Conservation (phyloP, 2,113 vertebrate species). For the Neopipo cinnamomea region DNA sequence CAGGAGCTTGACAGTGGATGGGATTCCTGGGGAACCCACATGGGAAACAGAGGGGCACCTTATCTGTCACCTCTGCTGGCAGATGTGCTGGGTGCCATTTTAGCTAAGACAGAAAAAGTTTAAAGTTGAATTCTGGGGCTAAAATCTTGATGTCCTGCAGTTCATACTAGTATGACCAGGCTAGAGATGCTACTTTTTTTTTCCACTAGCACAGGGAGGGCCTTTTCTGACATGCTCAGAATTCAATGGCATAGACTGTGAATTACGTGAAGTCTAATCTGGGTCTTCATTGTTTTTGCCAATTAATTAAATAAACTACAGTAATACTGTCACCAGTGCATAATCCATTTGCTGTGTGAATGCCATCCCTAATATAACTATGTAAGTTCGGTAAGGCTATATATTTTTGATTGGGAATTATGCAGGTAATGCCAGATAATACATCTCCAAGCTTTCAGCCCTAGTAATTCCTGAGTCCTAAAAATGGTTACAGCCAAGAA, state of each 20-base stretch:
- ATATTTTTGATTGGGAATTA: not conserved
- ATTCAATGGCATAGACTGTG: not conserved
- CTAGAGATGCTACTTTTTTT: not conserved
- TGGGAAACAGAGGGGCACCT: not conserved
- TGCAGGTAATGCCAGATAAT: not conserved
- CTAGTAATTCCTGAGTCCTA: not conserved
- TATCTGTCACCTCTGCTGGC: not conserved
- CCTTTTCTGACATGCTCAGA: not conserved
- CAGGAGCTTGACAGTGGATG: not conserved
- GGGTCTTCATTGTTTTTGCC: not conserved
- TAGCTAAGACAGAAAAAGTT: not conserved
- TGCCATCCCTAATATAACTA: not conserved
- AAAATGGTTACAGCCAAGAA: not conserved
- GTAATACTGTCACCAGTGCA: not conserved
- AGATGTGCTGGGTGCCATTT: not conserved
- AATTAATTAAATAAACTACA: not conserved
- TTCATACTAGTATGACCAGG: not conserved
- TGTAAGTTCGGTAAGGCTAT: not conserved
- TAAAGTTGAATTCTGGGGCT: not conserved
- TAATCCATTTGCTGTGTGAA: not conserved
- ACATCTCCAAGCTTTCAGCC: not conserved
- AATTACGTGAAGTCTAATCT: not conserved
- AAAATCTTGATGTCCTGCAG: not conserved
- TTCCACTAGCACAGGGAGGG: not conserved
- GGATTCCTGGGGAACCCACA: not conserved